Evolutionary conservation across 2,113 vertebrate genomes (phyloP), one percentile per base, ranked within the genome.

Genomic region (Crotalus viridis): DNA sequence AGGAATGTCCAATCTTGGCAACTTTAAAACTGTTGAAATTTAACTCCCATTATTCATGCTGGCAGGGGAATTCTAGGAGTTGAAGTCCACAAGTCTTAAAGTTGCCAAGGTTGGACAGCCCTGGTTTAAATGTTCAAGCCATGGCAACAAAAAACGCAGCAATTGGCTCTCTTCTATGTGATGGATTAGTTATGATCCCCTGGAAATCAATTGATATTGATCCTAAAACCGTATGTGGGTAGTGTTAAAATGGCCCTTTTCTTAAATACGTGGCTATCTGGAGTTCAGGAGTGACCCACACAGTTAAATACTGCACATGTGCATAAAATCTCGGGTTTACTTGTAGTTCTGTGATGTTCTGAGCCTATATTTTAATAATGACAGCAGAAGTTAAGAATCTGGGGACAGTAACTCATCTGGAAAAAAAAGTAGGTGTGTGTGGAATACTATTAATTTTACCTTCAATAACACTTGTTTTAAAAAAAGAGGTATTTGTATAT

Each of bases 251-350:
- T 48, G 54, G 26, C 39, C 69, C 89, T 94, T 90, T 69, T 93
- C 46, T 28, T 5, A 96, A 96, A 94, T 94, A 85, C 69, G 94
- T 94, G 69, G 28, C 85, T 94, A 93, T 88, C 54, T 92, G 61
- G 69, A 91, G 89, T 91, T 94, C 69, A 87, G 90, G 85, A 21
- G 22, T 92, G 56, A 92, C 91, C 33, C 74, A 81, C 90, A 95
- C 92, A 92, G 88, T 93, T 91, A 93, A 90, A 51, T 93, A 88
- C 93, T 93, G 93, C 88, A 69, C 15, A 22, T 90, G 90, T 93
- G 90, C 87, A 93, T 93, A 95, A 95, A 92, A 93, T 95, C 93
- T 93, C 93, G 81, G 94, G 93, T 57, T 93, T 57, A 81, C 89
- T n/a, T 87, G 64, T 28, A 94, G 88, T 64, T 85, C 54, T 33